phyloP scores from a whole-genome alignment of 2,888 invertebrate genomes.

The Xestia c-nigrum region DNA sequence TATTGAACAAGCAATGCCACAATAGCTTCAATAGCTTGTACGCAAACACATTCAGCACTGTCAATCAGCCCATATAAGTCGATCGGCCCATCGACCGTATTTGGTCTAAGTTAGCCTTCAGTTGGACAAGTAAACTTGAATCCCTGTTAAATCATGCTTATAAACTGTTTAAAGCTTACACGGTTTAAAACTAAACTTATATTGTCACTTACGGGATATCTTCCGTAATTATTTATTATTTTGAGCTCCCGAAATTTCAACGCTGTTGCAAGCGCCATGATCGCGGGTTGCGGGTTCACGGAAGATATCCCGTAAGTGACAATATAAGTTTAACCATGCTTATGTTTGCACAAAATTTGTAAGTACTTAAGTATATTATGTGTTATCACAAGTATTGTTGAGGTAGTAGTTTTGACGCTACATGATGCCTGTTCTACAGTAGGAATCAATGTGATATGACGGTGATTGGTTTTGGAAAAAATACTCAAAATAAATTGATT shows the following conservation, averaged over 20 bases:
- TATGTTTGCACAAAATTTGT: too few relatives aligned
- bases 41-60: slow-evolving; percentile 4
- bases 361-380: too few relatives aligned
- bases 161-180: too few relatives aligned
- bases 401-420: background rate
- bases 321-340: too few relatives aligned
- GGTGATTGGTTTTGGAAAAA: background rate
- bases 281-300: too few relatives aligned
- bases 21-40: slow-evolving; percentile 5
- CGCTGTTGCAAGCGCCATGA: too few relatives aligned
- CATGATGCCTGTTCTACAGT: background rate
- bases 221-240: too few relatives aligned
- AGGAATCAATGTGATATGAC: background rate
- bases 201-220: too few relatives aligned
- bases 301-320: too few relatives aligned
- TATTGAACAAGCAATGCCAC: background rate
- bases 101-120: background rate
- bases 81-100: background rate
- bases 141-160: background rate
- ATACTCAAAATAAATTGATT: background rate
- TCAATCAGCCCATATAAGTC: background rate
- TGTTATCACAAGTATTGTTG: background rate
- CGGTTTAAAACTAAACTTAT: too few relatives aligned
- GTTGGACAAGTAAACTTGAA: background rate
- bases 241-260: too few relatives aligned